Base-by-base conservation (phyloP, 2,797 vertebrate species). In the Anniella stebbinsi region DNA sequence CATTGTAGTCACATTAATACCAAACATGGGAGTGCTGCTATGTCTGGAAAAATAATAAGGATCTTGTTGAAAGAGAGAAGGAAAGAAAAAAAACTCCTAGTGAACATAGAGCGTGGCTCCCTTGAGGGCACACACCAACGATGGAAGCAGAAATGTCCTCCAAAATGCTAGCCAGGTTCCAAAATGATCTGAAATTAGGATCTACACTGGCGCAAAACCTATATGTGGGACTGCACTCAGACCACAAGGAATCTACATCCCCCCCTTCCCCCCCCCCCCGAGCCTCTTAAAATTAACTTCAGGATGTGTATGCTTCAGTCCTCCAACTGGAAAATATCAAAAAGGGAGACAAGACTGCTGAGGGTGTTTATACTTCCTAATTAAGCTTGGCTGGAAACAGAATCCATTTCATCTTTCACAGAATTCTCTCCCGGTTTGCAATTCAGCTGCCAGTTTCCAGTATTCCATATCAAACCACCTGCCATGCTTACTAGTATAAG, bases 371-470 rank as follows among this genome's bases (percentile, higher is more conserved):
- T 67, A 30, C 33, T 51, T 88, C 36, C 48, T 8, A 36, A 51
- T 80, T 72, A 81, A 38, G 15, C 17, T 33, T 30, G 13, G 48
- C n/a, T 30, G 57, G 17, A 81, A 41, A 81, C 11, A 48, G 1
- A 73, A 33, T 23, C 18, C n/a, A 28, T 41, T n/a, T 82, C 2
- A 1, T 72, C 48, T 67, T 81, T 80, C 87, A 92, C 88, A 17
- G 1, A 80, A 80, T 72, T 41, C 12, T 54, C 38, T 75, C 36
- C 36, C 69, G 63, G 28, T 75, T 38, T 45, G 0, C 33, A 66
- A 1, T 88, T 57, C 67, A 93, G 66, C 87, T 93, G 89, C 88
- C 86, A 81, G 88, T 54, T 83, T 91, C 90, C 63, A 91, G 70
- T 45, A 91, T 88, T 57, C 77, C 54, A 2, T 93, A 80, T 80